Evolutionary conservation across 2,888 invertebrate genomes (phyloP), one percentile per base, ranked within the genome.

Genomic region (Trachelus tabidus): DNA sequence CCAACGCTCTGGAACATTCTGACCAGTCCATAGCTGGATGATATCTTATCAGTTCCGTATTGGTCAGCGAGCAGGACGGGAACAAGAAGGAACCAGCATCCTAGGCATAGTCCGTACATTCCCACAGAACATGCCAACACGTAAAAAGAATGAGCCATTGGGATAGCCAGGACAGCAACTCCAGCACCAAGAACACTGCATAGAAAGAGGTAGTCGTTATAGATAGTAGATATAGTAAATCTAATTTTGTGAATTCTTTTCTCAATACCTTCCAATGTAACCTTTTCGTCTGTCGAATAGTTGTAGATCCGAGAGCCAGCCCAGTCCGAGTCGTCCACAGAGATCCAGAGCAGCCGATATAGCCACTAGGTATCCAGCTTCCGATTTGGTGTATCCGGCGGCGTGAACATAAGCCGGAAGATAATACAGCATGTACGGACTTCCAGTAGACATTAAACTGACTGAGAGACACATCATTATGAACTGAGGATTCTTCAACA

Each of bases 1-100:
- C 95, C 95, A 34, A 95, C 91, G 82, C 96, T 95, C 92, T 96
- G 96, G 89, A 96, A 96, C 94, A 96, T 95, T 30, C 96, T 92
- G 33, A 96, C 95, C 68, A 96, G 92, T 0, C 96, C 96, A 87
- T 96, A 96, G 11, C 95, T 95, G 6, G 96, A 95, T 23, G 95
- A 95, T 83, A 96, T 95, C 78, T 95, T 93, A 73, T 95, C 95
- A 0, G 95, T 95, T 3, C 96, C 96, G 88, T 95, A 96, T 30
- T 95, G 93, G 87, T 96, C 95, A 0, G 96, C 95, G 69, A 96
- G 92, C 30, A 96, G 91, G 1, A 96, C 95, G 0, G 96, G 96
- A 79, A 96, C 95, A 77, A 96, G 89, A 3, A 96, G 94, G 90
- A 96, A 96, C 95, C 96, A 96, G 87, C 95, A 95, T 34, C 96